Percentiles rank a stretch among this genome's conserved stretches.
Conservation (phyloP, 2,797 vertebrate species). For the Siniperca scherzeri region DNA sequence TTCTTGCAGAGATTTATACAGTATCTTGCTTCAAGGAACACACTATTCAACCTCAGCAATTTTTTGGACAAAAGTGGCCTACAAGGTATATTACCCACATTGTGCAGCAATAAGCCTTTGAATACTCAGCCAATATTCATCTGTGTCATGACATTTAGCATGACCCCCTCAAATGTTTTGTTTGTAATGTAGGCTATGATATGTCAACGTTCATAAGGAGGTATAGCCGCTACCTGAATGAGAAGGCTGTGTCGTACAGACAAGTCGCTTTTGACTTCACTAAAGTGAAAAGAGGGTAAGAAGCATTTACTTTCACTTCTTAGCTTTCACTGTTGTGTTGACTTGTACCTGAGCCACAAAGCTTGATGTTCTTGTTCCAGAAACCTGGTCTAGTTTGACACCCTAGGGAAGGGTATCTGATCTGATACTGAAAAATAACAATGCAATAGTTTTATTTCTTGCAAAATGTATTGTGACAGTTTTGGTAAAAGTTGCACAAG, state of each 20-base stretch:
- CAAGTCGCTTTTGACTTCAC: slow-evolving; percentile 98
- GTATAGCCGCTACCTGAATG: slow-evolving; percentile 96
- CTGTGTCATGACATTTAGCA: not conserved
- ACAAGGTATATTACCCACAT: slow-evolving; percentile 87
- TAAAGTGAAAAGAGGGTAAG: slow-evolving; percentile 98
- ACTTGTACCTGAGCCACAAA: not conserved
- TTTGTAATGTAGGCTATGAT: slow-evolving; percentile 89
- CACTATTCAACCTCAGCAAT: slow-evolving; percentile 97
- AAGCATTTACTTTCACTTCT: slow-evolving; percentile 11
- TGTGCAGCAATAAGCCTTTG: not conserved
- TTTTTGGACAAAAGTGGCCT: slow-evolving; percentile 98
- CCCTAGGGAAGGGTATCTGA: not conserved
- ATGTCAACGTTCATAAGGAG: slow-evolving; percentile 96
- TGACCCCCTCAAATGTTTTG: not conserved
- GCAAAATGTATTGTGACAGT: not conserved
- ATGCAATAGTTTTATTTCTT: not conserved
- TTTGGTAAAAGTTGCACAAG: slow-evolving; percentile 20
- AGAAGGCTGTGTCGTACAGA: slow-evolving; percentile 97
- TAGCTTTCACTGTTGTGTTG: slow-evolving; percentile 2
- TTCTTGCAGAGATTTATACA: slow-evolving; percentile 94
- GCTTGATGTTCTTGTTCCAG: not conserved
- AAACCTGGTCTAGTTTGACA: not conserved
- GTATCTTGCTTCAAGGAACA: slow-evolving; percentile 98
- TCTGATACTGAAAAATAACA: not conserved
- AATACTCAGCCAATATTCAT: not conserved